phyloP scores from a whole-genome alignment of 23 tunicate species.

The Trididemnum nubilum region DNA sequence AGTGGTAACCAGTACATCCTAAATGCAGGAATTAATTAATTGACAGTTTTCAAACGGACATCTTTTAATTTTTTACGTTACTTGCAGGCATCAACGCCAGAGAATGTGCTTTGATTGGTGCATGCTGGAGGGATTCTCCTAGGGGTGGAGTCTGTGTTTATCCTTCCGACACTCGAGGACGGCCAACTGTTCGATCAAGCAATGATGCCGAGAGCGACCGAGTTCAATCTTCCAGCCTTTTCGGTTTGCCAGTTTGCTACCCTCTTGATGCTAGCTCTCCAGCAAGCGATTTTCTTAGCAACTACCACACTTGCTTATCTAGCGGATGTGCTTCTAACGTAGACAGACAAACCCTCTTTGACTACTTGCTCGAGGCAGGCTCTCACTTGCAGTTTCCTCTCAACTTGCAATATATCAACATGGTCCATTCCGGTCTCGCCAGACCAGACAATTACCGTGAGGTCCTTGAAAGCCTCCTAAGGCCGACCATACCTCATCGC shows the following conservation, averaged over 20 bases:
- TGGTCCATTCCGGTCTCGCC: constrained; percentile 53
- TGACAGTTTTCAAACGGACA: too few relatives aligned
- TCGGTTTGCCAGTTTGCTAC: constrained; percentile 60
- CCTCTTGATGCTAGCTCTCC: constrained; percentile 28
- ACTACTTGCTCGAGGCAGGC: constrained; percentile 10
- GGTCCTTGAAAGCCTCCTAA: constrained; percentile 12
- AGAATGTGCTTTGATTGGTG: constrained; percentile 83
- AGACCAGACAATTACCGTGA: constrained; percentile 72
- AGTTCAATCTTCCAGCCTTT: background rate
- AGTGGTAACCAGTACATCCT: too few relatives aligned
- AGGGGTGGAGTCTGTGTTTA: constrained; percentile 46
- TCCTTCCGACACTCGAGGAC: constrained; percentile 37
- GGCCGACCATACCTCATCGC: background rate
- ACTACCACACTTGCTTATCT: constrained; percentile 63
- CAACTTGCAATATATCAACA: background rate
- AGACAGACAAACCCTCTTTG: background rate
- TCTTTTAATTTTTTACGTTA: too few relatives aligned
- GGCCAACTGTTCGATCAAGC: constrained; percentile 44
- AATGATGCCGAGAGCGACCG: constrained; percentile 32
- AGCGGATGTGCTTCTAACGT: constrained; percentile 66
- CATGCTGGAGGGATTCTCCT: constrained; percentile 52
- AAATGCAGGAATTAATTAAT: too few relatives aligned
- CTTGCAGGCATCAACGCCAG: constrained; percentile 58
- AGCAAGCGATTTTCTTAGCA: constrained; percentile 31
- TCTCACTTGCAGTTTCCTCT: background rate